A percentile compares a stretch with the other conserved stretches of the same genome.
Evolutionary conservation across 2,888 invertebrate genomes (phyloP).

Genomic region (Notodonta dromedarius): DNA sequence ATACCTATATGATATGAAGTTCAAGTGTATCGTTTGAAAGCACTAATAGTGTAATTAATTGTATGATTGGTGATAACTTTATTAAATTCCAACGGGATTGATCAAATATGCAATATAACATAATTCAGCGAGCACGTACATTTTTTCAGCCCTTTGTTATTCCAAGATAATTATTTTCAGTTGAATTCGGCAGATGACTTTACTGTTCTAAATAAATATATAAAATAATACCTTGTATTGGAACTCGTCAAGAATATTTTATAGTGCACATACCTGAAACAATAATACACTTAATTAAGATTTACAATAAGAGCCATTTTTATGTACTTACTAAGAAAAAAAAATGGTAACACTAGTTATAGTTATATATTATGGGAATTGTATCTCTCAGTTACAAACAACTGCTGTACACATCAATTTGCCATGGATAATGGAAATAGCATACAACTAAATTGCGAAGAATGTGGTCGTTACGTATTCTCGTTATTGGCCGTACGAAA

Average conservation of each 20-base stretch:
- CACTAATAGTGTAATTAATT: constrained; percentile 12
- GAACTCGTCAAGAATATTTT: neutral
- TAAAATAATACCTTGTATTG: neutral
- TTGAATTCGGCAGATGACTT: too few species aligned
- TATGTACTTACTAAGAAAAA: neutral
- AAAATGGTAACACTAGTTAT: neutral
- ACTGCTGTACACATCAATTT: constrained; percentile 7
- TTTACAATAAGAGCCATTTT: neutral
- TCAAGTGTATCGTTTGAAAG: constrained; percentile 11
- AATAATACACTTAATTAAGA: neutral
- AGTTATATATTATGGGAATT: neutral
- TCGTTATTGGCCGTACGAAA: constrained; percentile 16
- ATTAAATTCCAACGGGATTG: too few species aligned
- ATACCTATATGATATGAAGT: constrained; percentile 12
- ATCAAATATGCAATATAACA: too few species aligned
- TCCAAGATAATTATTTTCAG: too few species aligned
- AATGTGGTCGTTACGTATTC: constrained; percentile 16
- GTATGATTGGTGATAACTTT: neutral
- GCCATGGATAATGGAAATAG: constrained; percentile 13
- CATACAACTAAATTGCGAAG: constrained; percentile 13
- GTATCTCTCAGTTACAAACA: neutral
- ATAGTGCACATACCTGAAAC: constrained; percentile 1
- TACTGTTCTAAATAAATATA: neutral
- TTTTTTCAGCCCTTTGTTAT: too few species aligned
- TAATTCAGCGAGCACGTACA: too few species aligned